Base-by-base conservation (phyloP, 2,888 invertebrate species). In the Polydrusus cervinus region DNA sequence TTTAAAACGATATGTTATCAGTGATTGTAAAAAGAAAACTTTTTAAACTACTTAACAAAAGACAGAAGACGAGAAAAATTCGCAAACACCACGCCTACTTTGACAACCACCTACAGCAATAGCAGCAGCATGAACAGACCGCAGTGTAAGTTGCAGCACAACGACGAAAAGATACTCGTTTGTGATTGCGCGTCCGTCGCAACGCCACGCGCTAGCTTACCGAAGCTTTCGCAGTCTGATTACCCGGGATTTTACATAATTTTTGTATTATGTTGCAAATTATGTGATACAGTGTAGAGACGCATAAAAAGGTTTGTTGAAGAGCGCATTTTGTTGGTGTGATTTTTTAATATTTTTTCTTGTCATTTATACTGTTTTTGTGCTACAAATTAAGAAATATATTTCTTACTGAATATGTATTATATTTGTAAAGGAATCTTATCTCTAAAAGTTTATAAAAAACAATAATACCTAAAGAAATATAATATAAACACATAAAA, bases 131-230 rank as follows among this genome's bases (percentile, higher is more conserved):
- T 62, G 47, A 51, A 71, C 68, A 71, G 68, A 75, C 75, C 75
- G 75, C 75, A 75, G 75, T 75, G 60, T 75, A 75, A 71, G 71
- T 67, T 75, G 75, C 71, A 71, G 75, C 75, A 61, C 62, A 45
- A 66, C 45, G 47, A 38, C 43, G 74, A 47, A 45, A 51, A 69
- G 55, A 74, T 53, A 71, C 53, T 51, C 64, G 40, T 65, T 66
- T 73, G 64, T 74, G 57, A 69, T 49, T 74, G 69, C 74, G 73
- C 73, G 73, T 49, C 51, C 67, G 65, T 38, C 65, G 72, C 60
- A 72, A 57, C 72, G 47, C 68, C 34, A 72, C 45, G 66, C 65
- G 72, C 71, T 13, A 25, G 30, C 49, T 34, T 64, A 47, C 57
- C 57, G 38, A 38, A 60, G 38, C 64, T 45, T 62, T 62, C 62